phyloP scores from a whole-genome alignment of 2,888 invertebrate genomes.

The Erebia aethiops region DNA sequence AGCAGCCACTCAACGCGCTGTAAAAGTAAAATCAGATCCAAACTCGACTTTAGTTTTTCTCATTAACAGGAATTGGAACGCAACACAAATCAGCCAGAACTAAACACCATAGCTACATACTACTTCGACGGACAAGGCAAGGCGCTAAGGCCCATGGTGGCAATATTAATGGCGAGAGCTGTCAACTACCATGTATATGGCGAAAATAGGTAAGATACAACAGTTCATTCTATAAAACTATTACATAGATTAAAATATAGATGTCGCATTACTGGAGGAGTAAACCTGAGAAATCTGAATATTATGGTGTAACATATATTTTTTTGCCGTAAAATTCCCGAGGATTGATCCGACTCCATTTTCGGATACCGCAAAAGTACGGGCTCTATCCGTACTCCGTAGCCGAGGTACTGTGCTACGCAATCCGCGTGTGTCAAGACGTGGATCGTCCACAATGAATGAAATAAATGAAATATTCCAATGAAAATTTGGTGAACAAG shows the following conservation, averaged over 20 bases:
- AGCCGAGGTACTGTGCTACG: no score
- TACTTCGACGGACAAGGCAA: constrained; percentile 99
- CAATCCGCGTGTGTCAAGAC: no score
- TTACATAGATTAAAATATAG: not conserved
- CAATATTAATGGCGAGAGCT: constrained; percentile 96
- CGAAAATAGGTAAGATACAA: constrained; percentile 87
- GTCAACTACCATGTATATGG: constrained; percentile 94
- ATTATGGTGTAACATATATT: no score
- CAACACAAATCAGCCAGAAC: constrained; percentile 91
- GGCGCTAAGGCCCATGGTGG: constrained; percentile 97
- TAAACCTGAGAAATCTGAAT: not conserved
- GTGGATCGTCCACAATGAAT: no score
- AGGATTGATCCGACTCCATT: no score
- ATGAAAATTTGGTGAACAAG: no score
- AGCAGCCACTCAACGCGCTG: not conserved
- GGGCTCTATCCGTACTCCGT: no score
- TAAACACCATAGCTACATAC: constrained; percentile 96
- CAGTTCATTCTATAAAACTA: not conserved
- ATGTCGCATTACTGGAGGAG: not conserved
- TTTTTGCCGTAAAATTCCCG: no score
- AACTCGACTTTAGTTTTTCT: constrained; percentile 64
- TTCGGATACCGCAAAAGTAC: no score
- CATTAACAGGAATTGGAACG: constrained; percentile 86
- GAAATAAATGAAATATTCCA: no score
- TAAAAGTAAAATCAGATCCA: constrained; percentile 50